A percentile compares a stretch with the other conserved stretches of the same genome.
These are phyloP conservation scores for Molothrus ater DNA, from an alignment of 2,797 vertebrate genomes.

Conservation along the genomic window DNA sequence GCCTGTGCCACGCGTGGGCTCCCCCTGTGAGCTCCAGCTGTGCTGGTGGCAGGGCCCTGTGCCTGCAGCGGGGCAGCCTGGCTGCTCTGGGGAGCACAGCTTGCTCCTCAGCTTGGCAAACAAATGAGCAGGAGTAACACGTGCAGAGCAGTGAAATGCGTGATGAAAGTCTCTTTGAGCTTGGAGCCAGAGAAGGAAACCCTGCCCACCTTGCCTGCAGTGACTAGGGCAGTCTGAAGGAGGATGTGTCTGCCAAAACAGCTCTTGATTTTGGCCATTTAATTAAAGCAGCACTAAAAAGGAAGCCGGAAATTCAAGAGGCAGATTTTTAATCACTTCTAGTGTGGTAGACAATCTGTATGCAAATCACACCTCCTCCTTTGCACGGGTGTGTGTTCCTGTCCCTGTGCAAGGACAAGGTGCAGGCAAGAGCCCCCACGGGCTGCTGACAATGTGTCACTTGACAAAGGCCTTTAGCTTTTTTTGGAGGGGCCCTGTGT, in stretches of 20 bases:
- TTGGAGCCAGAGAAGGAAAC: slow-evolving; percentile 10
- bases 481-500: fast-evolving
- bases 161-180: neutral
- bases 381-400: neutral
- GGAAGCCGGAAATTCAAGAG: slow-evolving; percentile 40
- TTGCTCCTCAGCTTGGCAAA: neutral
- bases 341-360: neutral
- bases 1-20: neutral
- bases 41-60: neutral
- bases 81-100: fast-evolving
- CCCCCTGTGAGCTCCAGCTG: neutral
- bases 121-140: neutral
- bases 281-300: slow-evolving; percentile 16
- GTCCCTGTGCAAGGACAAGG: neutral
- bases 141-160: neutral
- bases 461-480: neutral
- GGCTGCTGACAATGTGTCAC: neutral
- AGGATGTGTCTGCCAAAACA: slow-evolving; percentile 20
- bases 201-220: neutral
- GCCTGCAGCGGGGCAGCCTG: neutral
- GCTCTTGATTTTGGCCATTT: slow-evolving; percentile 10
- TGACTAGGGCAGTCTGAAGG: neutral
- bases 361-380: neutral
- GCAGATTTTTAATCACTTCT: slow-evolving; percentile 35
- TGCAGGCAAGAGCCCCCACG: fast-evolving